Evolutionary conservation across 2,888 invertebrate genomes (phyloP), one percentile per base, ranked within the genome.

Genomic region (Cryptocheilus praepositus): DNA sequence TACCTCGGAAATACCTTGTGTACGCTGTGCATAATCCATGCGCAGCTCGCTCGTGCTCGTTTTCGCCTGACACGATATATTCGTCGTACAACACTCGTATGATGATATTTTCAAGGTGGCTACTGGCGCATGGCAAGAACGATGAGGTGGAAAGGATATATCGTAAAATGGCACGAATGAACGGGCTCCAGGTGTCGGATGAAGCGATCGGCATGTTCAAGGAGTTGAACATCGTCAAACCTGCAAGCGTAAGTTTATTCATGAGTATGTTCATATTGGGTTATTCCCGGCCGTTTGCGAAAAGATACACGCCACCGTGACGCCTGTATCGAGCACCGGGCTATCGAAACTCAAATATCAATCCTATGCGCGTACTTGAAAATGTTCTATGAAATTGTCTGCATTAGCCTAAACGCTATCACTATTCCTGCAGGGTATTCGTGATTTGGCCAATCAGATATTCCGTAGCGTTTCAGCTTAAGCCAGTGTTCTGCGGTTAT

Each of bases 121-220:
- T 95, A 62, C 89, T 94, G 60, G 92, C 92, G 13, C 91, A 92
- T 64, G 92, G 92, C 1, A 89, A 91, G 67, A 88, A 89, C 15
- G 89, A 90, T 0, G 90, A 91, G 49, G 93, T 93, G 0, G 91
- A 91, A 61, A 85, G 85, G 2, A 91, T 93, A 18, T 87, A 94
- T 13, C 89, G 90, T 15, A 92, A 90, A 77, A 92, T 94, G 1
- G 93, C 94, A 0, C 89, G 89, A 61, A 90, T 93, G 68, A 95
- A 95, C 79, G 92, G 92, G 81, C 90, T 92, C 54, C 77, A 86
- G 86, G 81, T 93, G 3, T 89, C 91, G 0, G 90, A 91, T 16
- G 90, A 90, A n/a, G 88, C 91, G 4, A 80, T 92, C 13, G 88
- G 89, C 58, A 89, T 87, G 0, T 84, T 92, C 19, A 79, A 82